These are phyloP conservation scores for Biston stratarius DNA, from an alignment of 2,888 invertebrate genomes.

Conservation along the genomic window DNA sequence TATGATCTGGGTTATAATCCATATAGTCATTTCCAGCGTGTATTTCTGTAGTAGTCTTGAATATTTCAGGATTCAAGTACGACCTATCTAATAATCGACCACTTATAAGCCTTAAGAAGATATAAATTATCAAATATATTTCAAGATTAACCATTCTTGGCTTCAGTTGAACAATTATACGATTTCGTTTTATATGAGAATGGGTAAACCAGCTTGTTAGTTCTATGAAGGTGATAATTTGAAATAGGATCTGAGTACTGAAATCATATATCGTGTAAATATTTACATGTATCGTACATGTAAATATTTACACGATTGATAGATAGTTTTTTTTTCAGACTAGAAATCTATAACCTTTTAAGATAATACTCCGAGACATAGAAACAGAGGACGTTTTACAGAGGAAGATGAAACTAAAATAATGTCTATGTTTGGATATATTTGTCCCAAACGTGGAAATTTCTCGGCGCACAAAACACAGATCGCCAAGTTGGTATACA, in stretches of 20 bases:
- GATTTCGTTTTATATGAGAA: slow-evolving; percentile 46
- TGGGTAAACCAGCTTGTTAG: not conserved
- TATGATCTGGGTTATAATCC: slow-evolving; percentile 65
- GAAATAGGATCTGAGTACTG: slow-evolving; percentile 24
- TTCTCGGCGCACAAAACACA: too few species aligned
- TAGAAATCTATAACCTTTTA: too few species aligned
- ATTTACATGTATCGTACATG: slow-evolving; percentile 30
- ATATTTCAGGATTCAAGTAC: slow-evolving; percentile 64
- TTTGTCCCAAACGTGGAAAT: too few species aligned
- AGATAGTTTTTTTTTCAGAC: too few species aligned
- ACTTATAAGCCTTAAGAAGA: slow-evolving; percentile 49
- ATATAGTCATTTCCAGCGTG: slow-evolving; percentile 67
- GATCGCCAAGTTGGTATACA: too few species aligned
- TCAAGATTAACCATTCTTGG: slow-evolving; percentile 63
- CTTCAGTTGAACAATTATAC: slow-evolving; percentile 37
- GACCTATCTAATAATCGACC: slow-evolving; percentile 60
- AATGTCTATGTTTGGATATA: too few species aligned
- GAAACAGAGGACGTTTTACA: too few species aligned
- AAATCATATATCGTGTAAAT: slow-evolving; percentile 31
- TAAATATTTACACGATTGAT: slow-evolving; percentile 36
- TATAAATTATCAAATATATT: slow-evolving; percentile 52
- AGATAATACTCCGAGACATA: too few species aligned
- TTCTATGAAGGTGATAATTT: slow-evolving; percentile 50
- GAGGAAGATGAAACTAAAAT: too few species aligned
- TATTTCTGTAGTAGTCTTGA: slow-evolving; percentile 61